Evolutionary conservation across 2,888 invertebrate genomes (phyloP), one percentile per base, ranked within the genome.

Genomic region (Ectobius pallidus): DNA sequence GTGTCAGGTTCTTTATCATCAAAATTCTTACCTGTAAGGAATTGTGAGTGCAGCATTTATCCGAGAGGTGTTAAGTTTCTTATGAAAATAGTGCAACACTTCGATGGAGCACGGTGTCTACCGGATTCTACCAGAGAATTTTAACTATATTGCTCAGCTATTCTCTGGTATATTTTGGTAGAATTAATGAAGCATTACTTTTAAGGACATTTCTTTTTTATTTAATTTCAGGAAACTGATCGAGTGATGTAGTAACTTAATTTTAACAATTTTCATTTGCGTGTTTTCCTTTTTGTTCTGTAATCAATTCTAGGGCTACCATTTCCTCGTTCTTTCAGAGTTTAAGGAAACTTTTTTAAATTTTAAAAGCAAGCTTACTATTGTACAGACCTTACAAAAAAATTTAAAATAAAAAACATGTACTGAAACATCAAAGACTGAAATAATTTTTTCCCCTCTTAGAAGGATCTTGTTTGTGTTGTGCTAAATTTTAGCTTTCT

Each of bases 21-120:
- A 14, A n/a, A 22, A 39, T 55, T n/a, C 6, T n/a, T 44, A 16
- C 20, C n/a, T n/a, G n/a, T n/a, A n/a, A n/a, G n/a, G n/a, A n/a
- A n/a, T n/a, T n/a, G n/a, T n/a, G n/a, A 32, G n/a, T n/a, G 25
- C 65, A 65, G 65, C 65, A 65, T 65, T 42, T 65, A 27, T 65
- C 18, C 20, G 46, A 2, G 4, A 55, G 6, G 34, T 34, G 34
- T 9, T 3, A 27, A n/a, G 46, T 70, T 61, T 58, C 61, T 58
- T 20, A 16, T 52, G 6, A n/a, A n/a, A 27, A 30, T 46, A 70
- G 70, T 61, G 42, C 58, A 70, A 18, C 34, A 44, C 70, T 70
- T 70, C 44, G 61, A 30, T 39, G 58, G 70, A 61, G 42, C 61
- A 44, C 70, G 20, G 61, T 61, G 25, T 69, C 39, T 61, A 42